Base-by-base conservation (phyloP, 1,140 invertebrate species). In the Dendrolimus kikuchii region DNA sequence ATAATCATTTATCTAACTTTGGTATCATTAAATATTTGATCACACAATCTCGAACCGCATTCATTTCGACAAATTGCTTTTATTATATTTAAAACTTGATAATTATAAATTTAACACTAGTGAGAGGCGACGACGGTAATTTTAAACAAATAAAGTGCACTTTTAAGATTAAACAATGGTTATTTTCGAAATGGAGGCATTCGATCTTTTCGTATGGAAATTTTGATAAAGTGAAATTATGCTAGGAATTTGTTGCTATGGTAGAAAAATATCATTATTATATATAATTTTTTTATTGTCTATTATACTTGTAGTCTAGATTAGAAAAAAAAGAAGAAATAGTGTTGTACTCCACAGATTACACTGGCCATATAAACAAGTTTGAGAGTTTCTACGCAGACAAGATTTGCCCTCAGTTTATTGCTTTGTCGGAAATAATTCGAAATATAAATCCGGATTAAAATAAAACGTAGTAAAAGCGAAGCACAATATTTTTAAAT, bases 71-170 rank as follows among this genome's bases (percentile, higher is more conserved):
- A 64, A 68, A 67, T 64, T 64, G 64, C 64, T 69, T 80, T 23
- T 23, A 2, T 23, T 72, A 74, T 78, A 78, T 73, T 73, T 48
- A 72, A 71, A 75, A 77, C 49, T 60, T 53, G 40, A 49, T 68
- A 58, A 74, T 66, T 69, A 66, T 62, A 60, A 60, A 64, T 63
- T 66, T 68, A 69, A 58, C 63, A 53, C 66, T 74, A 72, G 64
- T 74, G 66, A 71, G 64, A 72, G 67, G 68, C 66, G 68, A 80
- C 59, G 63, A 70, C 57, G 63, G 60, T 66, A 71, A 53, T 55
- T 62, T 62, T 71, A 68, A 65, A 61, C 64, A 71, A 67, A 64
- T 66, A 73, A 76, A 74, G 75, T 78, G 75, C 75, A 69, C 62
- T 71, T 76, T 64, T 55, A 43, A 61, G 52, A 60, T 53, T 55